Percentiles rank a stretch among this genome's conserved stretches.
These are phyloP conservation scores for Microtus obscurus DNA, from an alignment of 2,797 vertebrate genomes.

Conservation along the genomic window DNA sequence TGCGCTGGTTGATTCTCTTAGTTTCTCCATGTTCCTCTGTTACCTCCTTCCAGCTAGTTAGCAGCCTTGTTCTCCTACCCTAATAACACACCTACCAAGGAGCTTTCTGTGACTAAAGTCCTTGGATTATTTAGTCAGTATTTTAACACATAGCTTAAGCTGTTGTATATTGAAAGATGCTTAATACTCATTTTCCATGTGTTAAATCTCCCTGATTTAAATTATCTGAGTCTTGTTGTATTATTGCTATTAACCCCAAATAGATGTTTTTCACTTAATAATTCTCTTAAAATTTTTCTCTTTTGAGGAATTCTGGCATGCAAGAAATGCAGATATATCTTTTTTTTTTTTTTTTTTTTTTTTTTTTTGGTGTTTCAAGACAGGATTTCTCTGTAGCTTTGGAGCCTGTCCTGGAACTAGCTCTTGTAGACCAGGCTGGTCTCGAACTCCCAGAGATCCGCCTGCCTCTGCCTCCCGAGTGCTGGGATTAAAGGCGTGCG, in stretches of 20 bases:
- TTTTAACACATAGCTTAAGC: slow-evolving; percentile 16
- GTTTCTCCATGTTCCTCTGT: not conserved
- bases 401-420: too few relatives aligned
- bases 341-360: too few relatives aligned
- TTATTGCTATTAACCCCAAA: slow-evolving; percentile 57
- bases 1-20: not conserved
- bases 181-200: slow-evolving; percentile 48
- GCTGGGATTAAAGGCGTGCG: too few relatives aligned
- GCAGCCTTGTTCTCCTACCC: not conserved
- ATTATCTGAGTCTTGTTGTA: slow-evolving; percentile 52
- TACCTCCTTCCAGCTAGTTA: not conserved
- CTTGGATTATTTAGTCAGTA: not conserved
- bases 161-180: not conserved
- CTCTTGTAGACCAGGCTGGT: too few relatives aligned
- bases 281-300: slow-evolving; percentile 42
- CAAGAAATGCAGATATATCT: slow-evolving; percentile 12
- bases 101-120: slow-evolving; percentile 38
- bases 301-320: slow-evolving; percentile 56
- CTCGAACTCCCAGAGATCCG: too few relatives aligned
- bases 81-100: not conserved
- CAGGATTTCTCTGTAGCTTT: too few relatives aligned
- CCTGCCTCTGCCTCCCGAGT: too few relatives aligned
- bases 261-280: slow-evolving; percentile 38
- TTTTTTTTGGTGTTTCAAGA: too few relatives aligned
- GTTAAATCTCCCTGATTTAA: slow-evolving; percentile 5